These are phyloP conservation scores for Neuroscelio doddi DNA, from an alignment of 2,888 invertebrate genomes.

Conservation along the genomic window DNA sequence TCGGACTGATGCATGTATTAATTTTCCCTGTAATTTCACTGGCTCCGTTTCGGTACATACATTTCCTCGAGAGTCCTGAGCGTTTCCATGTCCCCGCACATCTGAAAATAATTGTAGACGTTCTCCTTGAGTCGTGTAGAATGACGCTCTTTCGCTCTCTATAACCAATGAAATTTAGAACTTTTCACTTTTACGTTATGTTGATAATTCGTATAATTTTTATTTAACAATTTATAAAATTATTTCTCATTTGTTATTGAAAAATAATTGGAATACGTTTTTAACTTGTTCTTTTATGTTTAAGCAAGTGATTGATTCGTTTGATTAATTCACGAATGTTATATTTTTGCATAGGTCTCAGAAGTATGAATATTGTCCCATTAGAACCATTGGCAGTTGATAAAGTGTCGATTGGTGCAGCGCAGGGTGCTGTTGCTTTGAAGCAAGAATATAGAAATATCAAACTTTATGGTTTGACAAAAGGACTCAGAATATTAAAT, in stretches of 20 bases:
- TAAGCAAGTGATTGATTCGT: neutral
- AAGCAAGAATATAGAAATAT: slow-evolving; percentile 80
- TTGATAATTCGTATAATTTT: neutral
- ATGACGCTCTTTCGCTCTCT: slow-evolving; percentile 47
- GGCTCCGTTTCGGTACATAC: slow-evolving; percentile 24
- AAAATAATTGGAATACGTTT: no score
- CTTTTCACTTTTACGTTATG: slow-evolving; percentile 12
- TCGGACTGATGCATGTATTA: slow-evolving; percentile 6
- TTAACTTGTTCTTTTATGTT: neutral
- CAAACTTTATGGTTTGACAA: slow-evolving; percentile 78
- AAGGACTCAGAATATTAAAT: slow-evolving; percentile 69
- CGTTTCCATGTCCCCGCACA: slow-evolving; percentile 36
- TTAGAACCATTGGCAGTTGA: slow-evolving; percentile 78
- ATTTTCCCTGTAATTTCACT: slow-evolving; percentile 26
- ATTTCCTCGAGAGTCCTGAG: slow-evolving; percentile 37
- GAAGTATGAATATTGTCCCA: slow-evolving; percentile 75
- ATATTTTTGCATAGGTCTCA: slow-evolving; percentile 73
- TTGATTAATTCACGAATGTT: no score
- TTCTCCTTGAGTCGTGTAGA: slow-evolving; percentile 52
- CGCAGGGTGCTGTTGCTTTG: slow-evolving; percentile 78
- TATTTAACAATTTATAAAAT: neutral
- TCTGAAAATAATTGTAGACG: slow-evolving; percentile 49
- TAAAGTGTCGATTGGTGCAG: slow-evolving; percentile 70
- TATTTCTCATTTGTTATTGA: no score
- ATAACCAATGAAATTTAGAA: slow-evolving; percentile 24